Evolutionary conservation across 2,797 vertebrate genomes (phyloP), one percentile per base, ranked within the genome.

Genomic region (Sebastes melanostomus): DNA sequence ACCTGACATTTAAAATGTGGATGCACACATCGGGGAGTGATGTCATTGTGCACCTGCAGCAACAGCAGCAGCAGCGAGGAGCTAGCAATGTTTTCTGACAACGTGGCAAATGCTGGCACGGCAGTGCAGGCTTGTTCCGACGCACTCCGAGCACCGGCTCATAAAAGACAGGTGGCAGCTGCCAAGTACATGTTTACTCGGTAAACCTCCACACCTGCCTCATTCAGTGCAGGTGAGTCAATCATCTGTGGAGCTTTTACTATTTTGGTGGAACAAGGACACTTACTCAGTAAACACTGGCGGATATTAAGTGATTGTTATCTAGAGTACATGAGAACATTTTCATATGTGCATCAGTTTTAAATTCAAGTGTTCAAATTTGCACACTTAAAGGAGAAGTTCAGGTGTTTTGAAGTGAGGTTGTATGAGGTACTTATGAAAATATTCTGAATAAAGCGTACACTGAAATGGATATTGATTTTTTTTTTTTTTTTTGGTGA

Each of bases 191-290:
- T 89, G 77, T 90, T 92, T 87, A 66, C 85, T 69, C 4, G 12
- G 82, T 78, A 79, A 88, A 90, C 77, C 42, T 82, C 70, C 76
- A 82, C 88, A 90, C 89, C 88, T 93, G 91, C 76, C 18, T 4
- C 2, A 0, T 11, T 79, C 73, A 7, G 52, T 5, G 62, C 80
- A 85, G 73, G 84, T 66, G 75, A 82, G 38, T 77, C 58, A 82
- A 72, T 69, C 22, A 42, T 66, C 60, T 22, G 34, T 27, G 46
- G 34, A 3, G 54, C 34, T 69, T 83, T 62, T 22, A 22, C 60
- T 73, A 52, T 81, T 66, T 42, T 7, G n/a, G 4, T 61, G 58
- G 61, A 67, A 29, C n/a, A 56, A 62, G 30, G 55, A 34, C 42
- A 56, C 8, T 9, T 6, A 5, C 25, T 70, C 6, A 6, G 75